A percentile compares a stretch with the other conserved stretches of the same genome.
These are phyloP conservation scores for Choreutis nemorana DNA, from an alignment of 2,888 invertebrate species.

Conservation along the genomic window DNA sequence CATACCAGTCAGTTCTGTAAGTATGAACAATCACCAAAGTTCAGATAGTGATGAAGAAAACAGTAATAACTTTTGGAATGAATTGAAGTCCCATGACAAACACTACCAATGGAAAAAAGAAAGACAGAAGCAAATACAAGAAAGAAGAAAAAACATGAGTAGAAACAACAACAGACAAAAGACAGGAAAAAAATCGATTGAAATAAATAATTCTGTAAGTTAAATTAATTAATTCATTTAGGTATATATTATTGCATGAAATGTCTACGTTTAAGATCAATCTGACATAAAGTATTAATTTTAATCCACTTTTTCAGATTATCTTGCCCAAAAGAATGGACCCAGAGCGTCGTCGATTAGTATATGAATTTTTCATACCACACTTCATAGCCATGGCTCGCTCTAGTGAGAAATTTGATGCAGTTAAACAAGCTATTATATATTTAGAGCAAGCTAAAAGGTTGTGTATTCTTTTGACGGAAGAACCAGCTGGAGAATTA, in stretches of 20 bases:
- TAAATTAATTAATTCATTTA: slow-evolving; percentile 2
- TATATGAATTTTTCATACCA: slow-evolving; percentile 75
- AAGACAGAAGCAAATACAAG: slow-evolving; percentile 40
- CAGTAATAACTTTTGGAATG: slow-evolving; percentile 40
- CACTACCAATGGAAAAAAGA: slow-evolving; percentile 57
- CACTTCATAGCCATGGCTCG: slow-evolving; percentile 77
- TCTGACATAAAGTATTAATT: neutral
- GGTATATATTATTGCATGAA: neutral
- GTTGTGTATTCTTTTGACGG: slow-evolving; percentile 68
- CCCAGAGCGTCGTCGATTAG: slow-evolving; percentile 64
- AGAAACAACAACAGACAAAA: slow-evolving; percentile 31
- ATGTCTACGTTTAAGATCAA: neutral
- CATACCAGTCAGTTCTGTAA: slow-evolving; percentile 23
- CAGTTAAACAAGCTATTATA: slow-evolving; percentile 68
- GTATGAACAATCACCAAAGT: slow-evolving; percentile 24
- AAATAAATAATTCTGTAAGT: slow-evolving; percentile 67
- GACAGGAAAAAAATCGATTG: slow-evolving; percentile 44
- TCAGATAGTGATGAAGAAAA: slow-evolving; percentile 48
- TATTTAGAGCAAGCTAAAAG: slow-evolving; percentile 77
- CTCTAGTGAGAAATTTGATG: slow-evolving; percentile 68
- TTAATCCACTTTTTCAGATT: slow-evolving; percentile 32
- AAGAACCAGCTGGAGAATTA: slow-evolving; percentile 61
- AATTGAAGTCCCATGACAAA: slow-evolving; percentile 56
- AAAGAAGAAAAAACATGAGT: slow-evolving; percentile 31
- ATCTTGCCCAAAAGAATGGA: slow-evolving; percentile 59